Conservation (phyloP, 1,140 invertebrate species). For the Camponotus pennsylvanicus region DNA sequence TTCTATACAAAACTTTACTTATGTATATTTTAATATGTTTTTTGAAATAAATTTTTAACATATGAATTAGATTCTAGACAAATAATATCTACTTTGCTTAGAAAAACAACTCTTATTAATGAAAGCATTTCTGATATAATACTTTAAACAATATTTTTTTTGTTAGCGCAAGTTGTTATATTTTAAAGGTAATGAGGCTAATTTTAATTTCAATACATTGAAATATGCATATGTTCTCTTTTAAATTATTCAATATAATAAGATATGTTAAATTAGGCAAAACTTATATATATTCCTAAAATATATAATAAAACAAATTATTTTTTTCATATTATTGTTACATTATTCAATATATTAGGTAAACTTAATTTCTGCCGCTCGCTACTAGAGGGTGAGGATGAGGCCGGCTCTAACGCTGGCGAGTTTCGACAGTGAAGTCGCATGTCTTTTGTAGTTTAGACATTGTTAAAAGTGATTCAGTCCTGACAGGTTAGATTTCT, state of each 20-base stretch:
- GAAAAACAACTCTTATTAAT: neutral
- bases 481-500: no score
- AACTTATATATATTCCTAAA: no score
- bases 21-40: no score
- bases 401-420: no score
- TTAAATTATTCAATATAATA: neutral
- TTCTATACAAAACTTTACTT: neutral
- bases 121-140: neutral
- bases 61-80: neutral
- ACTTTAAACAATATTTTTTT: neutral
- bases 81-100: neutral
- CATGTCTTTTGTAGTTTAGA: no score
- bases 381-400: no score
- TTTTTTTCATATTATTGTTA: no score
- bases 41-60: neutral
- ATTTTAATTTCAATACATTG: neutral
- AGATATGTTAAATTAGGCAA: neutral
- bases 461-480: no score
- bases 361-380: no score
- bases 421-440: no score
- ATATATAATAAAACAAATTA: no score
- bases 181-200: conserved; percentile 39
- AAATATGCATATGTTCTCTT: conserved; percentile 20
- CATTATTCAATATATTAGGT: no score
- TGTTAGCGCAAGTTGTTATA: conserved; percentile 10